Conservation (phyloP, 2,888 invertebrate genomes). For the Drosophila histrio region DNA sequence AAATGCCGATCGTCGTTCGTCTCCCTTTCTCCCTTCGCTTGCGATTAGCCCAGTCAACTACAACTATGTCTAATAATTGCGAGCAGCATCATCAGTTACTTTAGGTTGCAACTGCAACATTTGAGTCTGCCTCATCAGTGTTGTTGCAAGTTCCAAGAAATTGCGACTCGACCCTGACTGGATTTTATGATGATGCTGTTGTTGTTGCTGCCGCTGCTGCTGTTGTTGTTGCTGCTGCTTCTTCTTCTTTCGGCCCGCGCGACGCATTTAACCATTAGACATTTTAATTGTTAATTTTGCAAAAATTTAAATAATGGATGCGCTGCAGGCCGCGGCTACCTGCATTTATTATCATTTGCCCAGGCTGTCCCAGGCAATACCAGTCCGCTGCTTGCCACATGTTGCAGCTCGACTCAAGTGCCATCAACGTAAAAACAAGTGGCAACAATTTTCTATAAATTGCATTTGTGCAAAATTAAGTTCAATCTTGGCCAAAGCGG, state of each 20-base stretch:
- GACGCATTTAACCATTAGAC: conserved; percentile 70
- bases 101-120: not conserved
- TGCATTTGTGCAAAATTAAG: conserved; percentile 81
- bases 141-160: conserved; percentile 55
- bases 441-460: conserved; percentile 81
- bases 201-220: not conserved
- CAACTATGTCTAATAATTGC: conserved; percentile 55
- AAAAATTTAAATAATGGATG: conserved; percentile 74
- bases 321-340: conserved; percentile 72
- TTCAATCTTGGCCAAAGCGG: conserved; percentile 69
- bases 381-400: conserved; percentile 9
- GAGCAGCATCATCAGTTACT: conserved; percentile 53
- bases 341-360: conserved; percentile 69
- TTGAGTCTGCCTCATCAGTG: conserved; percentile 22
- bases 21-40: not conserved
- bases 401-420: conserved; percentile 43
- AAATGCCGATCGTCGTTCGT: conserved; percentile 3
- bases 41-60: conserved; percentile 43
- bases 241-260: conserved; percentile 1
- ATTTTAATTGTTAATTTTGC: conserved; percentile 77
- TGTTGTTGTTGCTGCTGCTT: not conserved
- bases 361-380: not conserved
- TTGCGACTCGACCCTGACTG: conserved; percentile 9
- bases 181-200: conserved; percentile 54
- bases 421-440: conserved; percentile 79